Percentiles rank a stretch among this genome's conserved stretches.
These are phyloP conservation scores for Gallinago solitaria DNA, from an alignment of 2,797 vertebrate species.

Conservation along the genomic window DNA sequence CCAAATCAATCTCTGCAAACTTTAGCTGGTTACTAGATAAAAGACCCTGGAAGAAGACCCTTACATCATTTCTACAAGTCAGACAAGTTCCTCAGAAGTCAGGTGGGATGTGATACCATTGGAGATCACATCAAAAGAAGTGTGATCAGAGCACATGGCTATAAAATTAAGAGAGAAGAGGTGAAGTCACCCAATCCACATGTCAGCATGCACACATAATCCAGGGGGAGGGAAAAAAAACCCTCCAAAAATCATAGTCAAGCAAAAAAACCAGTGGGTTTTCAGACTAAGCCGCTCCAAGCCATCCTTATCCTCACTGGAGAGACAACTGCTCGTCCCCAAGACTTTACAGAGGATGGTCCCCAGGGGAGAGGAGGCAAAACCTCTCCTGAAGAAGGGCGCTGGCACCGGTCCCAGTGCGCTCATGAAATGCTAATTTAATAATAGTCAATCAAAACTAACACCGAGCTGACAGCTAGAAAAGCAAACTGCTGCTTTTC, in stretches of 20 bases:
- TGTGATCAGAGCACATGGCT: not conserved
- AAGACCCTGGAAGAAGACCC: not conserved
- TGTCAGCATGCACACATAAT: not conserved
- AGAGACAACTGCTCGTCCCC: not conserved
- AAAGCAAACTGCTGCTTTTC: not conserved
- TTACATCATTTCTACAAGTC: accelerated
- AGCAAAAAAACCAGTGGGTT: not conserved
- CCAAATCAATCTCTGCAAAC: not conserved
- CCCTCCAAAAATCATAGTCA: not conserved
- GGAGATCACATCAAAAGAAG: not conserved
- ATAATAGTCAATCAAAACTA: not conserved
- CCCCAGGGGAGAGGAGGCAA: not conserved
- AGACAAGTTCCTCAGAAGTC: not conserved
- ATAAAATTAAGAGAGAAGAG: not conserved
- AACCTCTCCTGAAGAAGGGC: not conserved
- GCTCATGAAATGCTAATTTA: not conserved
- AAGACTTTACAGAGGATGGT: not conserved
- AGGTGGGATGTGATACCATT: not conserved
- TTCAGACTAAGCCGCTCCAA: not conserved
- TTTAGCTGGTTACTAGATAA: not conserved
- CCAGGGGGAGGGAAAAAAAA: not conserved
- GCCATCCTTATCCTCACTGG: not conserved
- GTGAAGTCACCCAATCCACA: not conserved
- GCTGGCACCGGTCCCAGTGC: not conserved
- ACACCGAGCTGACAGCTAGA: not conserved